Evolutionary conservation across 2,888 invertebrate species (phyloP), one percentile per base, ranked within the genome.

Genomic region (Camponotus fellah): DNA sequence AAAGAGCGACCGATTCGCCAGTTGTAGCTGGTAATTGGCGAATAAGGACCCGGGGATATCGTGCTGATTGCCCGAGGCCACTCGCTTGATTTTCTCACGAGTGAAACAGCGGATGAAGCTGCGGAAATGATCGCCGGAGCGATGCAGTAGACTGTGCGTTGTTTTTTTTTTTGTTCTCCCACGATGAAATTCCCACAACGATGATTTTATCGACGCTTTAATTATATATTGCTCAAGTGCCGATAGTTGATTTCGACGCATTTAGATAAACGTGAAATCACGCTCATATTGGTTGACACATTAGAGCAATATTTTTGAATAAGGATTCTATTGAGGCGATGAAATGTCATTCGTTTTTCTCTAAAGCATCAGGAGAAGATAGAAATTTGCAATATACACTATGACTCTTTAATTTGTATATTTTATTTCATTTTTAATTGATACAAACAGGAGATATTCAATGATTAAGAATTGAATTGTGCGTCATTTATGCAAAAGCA

Each of bases 71-170:
- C 76, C 43, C 62, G 43, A 53, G 79, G 71, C 74, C 62, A 56
- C 46, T 69, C 77, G 77, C 84, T 37, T 72, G 79, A 86, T 83
- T 88, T 88, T 88, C 85, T 88, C 86, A 85, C 83, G 84, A 83
- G 71, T 72, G 81, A 72, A 85, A 76, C 69, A 21, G 34, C 26
- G 26, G 26, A 26, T 43, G 34, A 26, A 79, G 64, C 60, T 60
- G 43, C 60, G 21, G 43, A 79, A 79, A 46, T 80, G n/a, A 8
- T 53, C 14, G 10, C 43, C 43, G 14, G 26, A 26, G 49, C n/a
- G 40, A 64, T 43, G 40, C 53, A 14, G 6, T 21, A 34, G 32
- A 60, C 26, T 80, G n/a, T 26, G 14, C n/a, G 10, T 43, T 8
- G 10, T 58, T 71, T 79, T 79, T 72, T 72, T 71, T 79, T 9